phyloP scores from a whole-genome alignment of 1,140 invertebrate genomes.

The Ceratina calcarata region DNA sequence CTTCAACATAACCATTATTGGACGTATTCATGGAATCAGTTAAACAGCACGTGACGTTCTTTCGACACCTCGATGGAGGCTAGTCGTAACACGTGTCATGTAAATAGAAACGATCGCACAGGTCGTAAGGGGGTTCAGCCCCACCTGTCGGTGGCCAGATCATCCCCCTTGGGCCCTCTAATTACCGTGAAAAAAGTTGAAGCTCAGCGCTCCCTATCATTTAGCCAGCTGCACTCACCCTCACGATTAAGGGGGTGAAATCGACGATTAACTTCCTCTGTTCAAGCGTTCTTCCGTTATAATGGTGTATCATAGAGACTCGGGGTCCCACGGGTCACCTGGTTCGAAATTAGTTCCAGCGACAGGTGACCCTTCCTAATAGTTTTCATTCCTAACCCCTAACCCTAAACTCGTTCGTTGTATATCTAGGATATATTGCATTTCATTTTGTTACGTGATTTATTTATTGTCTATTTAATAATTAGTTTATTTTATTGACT shows the following conservation, averaged over 20 bases:
- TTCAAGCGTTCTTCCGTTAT: conserved; percentile 75
- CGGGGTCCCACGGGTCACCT: conserved; percentile 46
- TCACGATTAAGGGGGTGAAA: conserved; percentile 62
- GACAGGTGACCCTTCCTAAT: conserved; percentile 10
- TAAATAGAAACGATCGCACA: too few relatives aligned
- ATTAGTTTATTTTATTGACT: too few relatives aligned
- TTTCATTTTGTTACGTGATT: neutral
- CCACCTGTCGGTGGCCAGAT: conserved; percentile 70
- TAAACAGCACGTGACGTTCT: conserved; percentile 6
- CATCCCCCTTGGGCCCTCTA: conserved; percentile 67
- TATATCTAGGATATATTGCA: too few relatives aligned
- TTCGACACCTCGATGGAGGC: neutral
- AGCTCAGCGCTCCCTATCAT: conserved; percentile 52
- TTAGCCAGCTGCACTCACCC: conserved; percentile 67
- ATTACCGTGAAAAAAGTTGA: conserved; percentile 62
- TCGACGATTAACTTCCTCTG: conserved; percentile 74
- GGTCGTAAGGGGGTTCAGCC: conserved; percentile 55
- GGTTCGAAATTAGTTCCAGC: conserved; percentile 34
- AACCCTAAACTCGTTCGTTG: too few relatives aligned
- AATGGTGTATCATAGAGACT: conserved; percentile 44
- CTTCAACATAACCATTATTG: too few relatives aligned
- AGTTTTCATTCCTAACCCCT: too few relatives aligned
- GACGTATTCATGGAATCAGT: too few relatives aligned
- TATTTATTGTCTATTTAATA: too few relatives aligned
- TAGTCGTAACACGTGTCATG: neutral